Percentiles rank a stretch among this genome's conserved stretches.
phyloP scores from a whole-genome alignment of 2,113 vertebrate species.

The Mionectes macconnelli region DNA sequence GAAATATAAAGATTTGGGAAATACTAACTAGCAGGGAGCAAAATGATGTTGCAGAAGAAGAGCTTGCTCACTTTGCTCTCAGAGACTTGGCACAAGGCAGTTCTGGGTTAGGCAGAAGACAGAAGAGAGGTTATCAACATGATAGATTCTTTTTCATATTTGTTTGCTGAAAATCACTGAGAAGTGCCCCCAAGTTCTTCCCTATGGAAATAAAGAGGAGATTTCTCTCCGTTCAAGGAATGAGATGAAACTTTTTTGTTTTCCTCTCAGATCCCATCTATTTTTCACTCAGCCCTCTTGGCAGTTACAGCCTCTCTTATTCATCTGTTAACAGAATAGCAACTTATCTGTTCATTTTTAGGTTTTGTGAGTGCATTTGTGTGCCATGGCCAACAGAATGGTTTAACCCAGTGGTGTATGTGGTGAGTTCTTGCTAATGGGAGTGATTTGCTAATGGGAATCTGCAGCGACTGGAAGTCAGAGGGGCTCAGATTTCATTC shows the following conservation, averaged over 20 bases:
- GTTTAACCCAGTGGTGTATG: not conserved
- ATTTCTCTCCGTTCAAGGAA: not conserved
- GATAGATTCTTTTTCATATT: not conserved
- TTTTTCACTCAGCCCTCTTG: not conserved
- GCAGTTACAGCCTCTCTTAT: not conserved
- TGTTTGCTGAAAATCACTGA: not conserved
- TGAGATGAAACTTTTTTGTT: not conserved
- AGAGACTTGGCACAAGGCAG: not conserved
- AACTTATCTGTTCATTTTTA: not conserved
- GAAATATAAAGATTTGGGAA: not conserved
- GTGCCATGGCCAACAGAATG: not conserved
- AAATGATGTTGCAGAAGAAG: not conserved
- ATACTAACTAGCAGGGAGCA: not conserved
- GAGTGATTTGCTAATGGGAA: not conserved
- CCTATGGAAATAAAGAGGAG: not conserved
- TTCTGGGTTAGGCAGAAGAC: not conserved
- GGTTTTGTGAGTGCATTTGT: not conserved
- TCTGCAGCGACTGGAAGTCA: not conserved
- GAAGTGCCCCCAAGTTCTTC: not conserved
- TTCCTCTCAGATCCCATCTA: not conserved
- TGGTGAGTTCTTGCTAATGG: not conserved
- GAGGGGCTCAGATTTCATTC: not conserved
- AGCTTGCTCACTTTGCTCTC: not conserved
- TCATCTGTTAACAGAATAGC: not conserved
- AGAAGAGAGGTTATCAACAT: not conserved